Conservation (phyloP, 2,888 invertebrate genomes). For the Allolobophora icterica region DNA sequence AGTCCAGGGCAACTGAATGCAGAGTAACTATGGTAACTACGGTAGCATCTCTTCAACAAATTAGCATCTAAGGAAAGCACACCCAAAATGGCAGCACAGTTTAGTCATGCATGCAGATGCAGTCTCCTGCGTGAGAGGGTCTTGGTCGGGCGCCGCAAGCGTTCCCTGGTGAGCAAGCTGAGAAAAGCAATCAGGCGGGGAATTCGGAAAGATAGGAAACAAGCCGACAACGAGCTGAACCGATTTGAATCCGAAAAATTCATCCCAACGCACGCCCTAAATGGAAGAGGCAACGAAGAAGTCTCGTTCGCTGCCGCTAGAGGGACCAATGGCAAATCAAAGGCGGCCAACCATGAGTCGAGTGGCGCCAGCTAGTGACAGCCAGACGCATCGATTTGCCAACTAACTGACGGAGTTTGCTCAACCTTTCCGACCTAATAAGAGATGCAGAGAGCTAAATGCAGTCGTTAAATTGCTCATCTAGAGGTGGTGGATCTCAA, state of each 20-base stretch:
- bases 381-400: conserved; percentile 14
- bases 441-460: neutral
- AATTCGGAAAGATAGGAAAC: neutral
- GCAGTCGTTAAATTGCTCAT: too few species aligned
- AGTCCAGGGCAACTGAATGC: neutral
- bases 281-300: neutral
- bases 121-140: neutral
- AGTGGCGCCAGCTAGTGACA: conserved; percentile 1
- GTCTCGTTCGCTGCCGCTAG: neutral
- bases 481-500: too few species aligned
- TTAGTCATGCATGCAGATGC: neutral
- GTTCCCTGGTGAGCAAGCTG: neutral
- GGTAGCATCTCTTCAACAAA: neutral
- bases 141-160: neutral
- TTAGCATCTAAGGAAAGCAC: neutral
- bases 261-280: neutral
- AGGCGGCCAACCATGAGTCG: neutral
- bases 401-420: neutral
- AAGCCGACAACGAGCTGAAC: conserved; percentile 17
- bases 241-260: neutral
- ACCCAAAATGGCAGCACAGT: neutral
- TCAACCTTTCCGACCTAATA: neutral
- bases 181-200: neutral
- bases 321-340: neutral
- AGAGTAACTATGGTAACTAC: neutral